Evolutionary conservation across 2,797 vertebrate genomes (phyloP).

Genomic region (Liparis tanakae): DNA sequence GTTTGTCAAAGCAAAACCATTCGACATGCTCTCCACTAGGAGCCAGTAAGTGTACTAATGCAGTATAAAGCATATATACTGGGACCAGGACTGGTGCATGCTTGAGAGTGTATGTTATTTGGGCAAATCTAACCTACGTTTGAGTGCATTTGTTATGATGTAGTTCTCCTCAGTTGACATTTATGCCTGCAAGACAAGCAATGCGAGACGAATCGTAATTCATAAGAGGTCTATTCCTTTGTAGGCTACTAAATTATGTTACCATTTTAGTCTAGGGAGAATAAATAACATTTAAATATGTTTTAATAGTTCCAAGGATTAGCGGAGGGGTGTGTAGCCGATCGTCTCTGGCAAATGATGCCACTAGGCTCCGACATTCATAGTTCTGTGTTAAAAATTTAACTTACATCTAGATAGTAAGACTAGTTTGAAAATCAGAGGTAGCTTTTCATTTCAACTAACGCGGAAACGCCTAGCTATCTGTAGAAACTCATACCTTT

Average conservation of each 20-base stretch:
- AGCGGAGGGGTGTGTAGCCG: too few relatives aligned
- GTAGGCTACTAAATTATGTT: neutral
- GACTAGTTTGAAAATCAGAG: rapidly evolving
- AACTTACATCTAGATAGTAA: neutral
- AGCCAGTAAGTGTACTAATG: neutral
- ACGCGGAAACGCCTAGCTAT: rapidly evolving
- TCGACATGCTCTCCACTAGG: neutral
- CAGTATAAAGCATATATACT: neutral
- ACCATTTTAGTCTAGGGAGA: too few relatives aligned
- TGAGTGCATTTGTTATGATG: neutral
- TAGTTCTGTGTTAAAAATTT: neutral
- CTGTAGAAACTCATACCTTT: slow-evolving; percentile 56
- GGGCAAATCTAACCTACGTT: neutral
- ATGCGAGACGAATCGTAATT: neutral
- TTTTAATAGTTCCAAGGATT: neutral
- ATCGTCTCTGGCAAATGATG: neutral
- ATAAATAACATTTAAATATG: neutral
- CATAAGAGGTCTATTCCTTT: neutral
- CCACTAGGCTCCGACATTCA: neutral
- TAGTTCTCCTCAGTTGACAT: neutral
- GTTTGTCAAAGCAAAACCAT: too few relatives aligned
- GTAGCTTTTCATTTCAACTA: neutral
- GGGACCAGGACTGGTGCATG: neutral
- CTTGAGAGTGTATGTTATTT: neutral
- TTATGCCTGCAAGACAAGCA: neutral